These are phyloP conservation scores for Dendroctonus valens DNA, from an alignment of 1,140 invertebrate genomes.

Conservation along the genomic window DNA sequence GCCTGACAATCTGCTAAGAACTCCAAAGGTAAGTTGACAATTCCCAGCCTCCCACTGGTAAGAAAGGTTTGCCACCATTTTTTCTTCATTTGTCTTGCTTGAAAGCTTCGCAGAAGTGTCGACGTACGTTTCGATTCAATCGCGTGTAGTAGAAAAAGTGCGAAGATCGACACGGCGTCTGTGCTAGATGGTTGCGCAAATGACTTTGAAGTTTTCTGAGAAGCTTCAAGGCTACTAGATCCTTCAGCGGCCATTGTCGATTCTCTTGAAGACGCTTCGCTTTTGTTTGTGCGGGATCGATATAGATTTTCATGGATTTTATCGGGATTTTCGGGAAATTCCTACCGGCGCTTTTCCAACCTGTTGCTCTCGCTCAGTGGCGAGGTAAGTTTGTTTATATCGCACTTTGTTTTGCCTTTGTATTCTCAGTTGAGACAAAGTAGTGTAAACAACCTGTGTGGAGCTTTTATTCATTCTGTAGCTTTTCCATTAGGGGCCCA, in stretches of 20 bases:
- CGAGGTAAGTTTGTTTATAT: not conserved
- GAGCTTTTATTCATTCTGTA: not conserved
- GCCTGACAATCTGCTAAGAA: not conserved
- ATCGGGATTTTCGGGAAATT: constrained; percentile 22
- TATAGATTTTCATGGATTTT: constrained; percentile 14
- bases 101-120: constrained; percentile 13
- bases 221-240: constrained; percentile 49
- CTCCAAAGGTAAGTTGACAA: constrained; percentile 27
- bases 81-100: constrained; percentile 39
- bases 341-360: constrained; percentile 36
- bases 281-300: constrained; percentile 37
- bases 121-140: constrained; percentile 10
- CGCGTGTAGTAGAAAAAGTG: constrained; percentile 17
- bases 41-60: not conserved
- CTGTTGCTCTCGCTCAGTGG: constrained; percentile 34
- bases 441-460: constrained; percentile 39
- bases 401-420: constrained; percentile 13
- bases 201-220: constrained; percentile 48
- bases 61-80: constrained; percentile 43
- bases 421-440: constrained; percentile 21
- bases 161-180: constrained; percentile 23
- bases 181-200: constrained; percentile 39
- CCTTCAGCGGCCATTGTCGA: constrained; percentile 50
- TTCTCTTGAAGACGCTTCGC: constrained; percentile 46
- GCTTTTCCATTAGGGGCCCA: not conserved